Conservation (phyloP, 2,797 vertebrate species). For the Coluber constrictor region DNA sequence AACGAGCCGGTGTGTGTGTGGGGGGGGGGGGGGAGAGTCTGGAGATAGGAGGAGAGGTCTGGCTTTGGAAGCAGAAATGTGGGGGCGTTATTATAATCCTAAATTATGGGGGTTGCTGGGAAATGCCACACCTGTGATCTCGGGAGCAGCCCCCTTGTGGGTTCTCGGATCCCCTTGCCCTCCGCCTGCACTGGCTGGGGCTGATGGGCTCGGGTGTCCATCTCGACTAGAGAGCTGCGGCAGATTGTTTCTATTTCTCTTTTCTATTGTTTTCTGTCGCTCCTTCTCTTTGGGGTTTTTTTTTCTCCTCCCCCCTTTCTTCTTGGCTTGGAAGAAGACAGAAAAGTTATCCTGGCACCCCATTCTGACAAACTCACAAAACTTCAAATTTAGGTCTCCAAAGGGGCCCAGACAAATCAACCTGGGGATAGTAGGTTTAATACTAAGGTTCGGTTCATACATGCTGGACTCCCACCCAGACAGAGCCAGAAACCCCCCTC, state of each 20-base stretch:
- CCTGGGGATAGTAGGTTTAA: not conserved
- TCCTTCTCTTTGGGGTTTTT: not conserved
- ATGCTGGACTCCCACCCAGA: too few species aligned
- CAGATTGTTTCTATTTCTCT: not conserved
- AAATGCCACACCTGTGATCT: not conserved
- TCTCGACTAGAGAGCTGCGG: not conserved
- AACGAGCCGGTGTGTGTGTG: too few species aligned
- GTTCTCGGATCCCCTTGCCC: too few species aligned
- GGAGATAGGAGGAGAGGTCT: not conserved
- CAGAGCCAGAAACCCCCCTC: too few species aligned
- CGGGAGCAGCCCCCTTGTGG: too few species aligned
- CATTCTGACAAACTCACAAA: not conserved
- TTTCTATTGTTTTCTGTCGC: not conserved
- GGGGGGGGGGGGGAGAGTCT: accelerated
- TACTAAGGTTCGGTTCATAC: not conserved
- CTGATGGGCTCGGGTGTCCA: not conserved
- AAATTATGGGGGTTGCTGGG: not conserved
- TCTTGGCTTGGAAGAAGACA: not conserved
- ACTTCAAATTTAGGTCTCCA: not conserved
- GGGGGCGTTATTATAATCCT: too few species aligned
- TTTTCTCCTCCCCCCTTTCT: accelerated
- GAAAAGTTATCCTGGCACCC: not conserved
- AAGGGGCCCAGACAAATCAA: not conserved
- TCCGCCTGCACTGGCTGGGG: not conserved
- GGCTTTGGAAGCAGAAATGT: not conserved